These are phyloP conservation scores for Bufo bufo DNA, from an alignment of 2,113 vertebrate genomes.

Conservation along the genomic window DNA sequence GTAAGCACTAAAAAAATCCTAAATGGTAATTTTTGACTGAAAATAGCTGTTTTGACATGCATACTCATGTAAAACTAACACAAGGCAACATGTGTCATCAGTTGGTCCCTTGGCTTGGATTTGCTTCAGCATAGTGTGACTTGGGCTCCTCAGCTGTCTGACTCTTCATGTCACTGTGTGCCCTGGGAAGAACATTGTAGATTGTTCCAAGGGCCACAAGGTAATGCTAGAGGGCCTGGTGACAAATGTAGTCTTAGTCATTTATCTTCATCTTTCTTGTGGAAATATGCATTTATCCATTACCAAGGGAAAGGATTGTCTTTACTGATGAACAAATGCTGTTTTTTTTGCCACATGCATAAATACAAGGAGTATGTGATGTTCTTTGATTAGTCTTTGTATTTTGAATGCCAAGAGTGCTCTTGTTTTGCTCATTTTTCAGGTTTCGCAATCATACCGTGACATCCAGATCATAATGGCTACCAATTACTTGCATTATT, in stretches of 20 bases:
- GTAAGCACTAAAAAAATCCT: not conserved
- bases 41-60: not conserved
- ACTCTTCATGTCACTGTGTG: not conserved
- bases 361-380: constrained; percentile 6
- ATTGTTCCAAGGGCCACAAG: not conserved
- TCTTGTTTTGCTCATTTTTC: constrained; percentile 49
- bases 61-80: not conserved
- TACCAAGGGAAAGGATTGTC: not conserved
- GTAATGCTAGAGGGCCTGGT: not conserved
- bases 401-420: constrained; percentile 35
- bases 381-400: constrained; percentile 51
- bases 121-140: not conserved
- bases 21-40: not conserved
- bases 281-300: constrained; percentile 25
- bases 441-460: constrained; percentile 32
- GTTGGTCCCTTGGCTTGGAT: not conserved
- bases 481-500: constrained; percentile 56
- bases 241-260: not conserved
- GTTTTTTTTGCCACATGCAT: constrained; percentile 17
- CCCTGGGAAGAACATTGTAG: not conserved
- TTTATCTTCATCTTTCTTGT: constrained; percentile 5
- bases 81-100: not conserved
- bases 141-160: not conserved
- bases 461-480: constrained; percentile 54
- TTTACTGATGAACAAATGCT: constrained; percentile 11